Evolutionary conservation across 64 coral and sea anemone genomes (phyloP).

Genomic region (Actinia tenebrosa): DNA sequence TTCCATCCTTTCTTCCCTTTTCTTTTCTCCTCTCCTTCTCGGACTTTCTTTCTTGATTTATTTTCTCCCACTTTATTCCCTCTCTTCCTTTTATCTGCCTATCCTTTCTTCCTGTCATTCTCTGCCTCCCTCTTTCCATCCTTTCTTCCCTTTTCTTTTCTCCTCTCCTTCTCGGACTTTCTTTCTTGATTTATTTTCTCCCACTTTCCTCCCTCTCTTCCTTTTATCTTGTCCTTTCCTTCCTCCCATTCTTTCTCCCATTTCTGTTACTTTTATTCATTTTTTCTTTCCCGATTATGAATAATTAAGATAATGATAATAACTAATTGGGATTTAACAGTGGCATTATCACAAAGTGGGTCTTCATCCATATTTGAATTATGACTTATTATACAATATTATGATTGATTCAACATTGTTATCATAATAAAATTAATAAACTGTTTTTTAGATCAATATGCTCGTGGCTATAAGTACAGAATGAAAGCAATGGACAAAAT

Average conservation of each 20-base stretch:
- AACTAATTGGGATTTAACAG: too few species aligned
- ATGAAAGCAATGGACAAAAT: slow-evolving; percentile 97
- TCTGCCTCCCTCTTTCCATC: background rate
- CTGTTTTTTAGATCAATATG: slow-evolving; percentile 68
- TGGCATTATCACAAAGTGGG: too few species aligned
- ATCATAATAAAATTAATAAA: background rate
- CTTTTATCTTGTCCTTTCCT: background rate
- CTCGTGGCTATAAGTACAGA: slow-evolving; percentile 88
- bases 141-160: background rate
- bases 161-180: too few species aligned
- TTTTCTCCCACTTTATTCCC: background rate
- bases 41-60: too few species aligned
- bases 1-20: background rate
- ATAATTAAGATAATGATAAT: too few species aligned
- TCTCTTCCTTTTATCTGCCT: background rate
- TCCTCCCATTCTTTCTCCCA: background rate
- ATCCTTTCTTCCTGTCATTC: background rate
- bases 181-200: too few species aligned
- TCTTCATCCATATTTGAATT: too few species aligned
- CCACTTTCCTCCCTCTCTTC: too few species aligned
- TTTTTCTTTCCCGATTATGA: background rate
- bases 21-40: too few species aligned
- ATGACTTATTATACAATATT: background rate
- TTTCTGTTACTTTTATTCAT: background rate
- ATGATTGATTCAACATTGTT: background rate